These are phyloP conservation scores for Ceriagrion tenellum DNA, from an alignment of 2,888 invertebrate genomes.

Conservation along the genomic window DNA sequence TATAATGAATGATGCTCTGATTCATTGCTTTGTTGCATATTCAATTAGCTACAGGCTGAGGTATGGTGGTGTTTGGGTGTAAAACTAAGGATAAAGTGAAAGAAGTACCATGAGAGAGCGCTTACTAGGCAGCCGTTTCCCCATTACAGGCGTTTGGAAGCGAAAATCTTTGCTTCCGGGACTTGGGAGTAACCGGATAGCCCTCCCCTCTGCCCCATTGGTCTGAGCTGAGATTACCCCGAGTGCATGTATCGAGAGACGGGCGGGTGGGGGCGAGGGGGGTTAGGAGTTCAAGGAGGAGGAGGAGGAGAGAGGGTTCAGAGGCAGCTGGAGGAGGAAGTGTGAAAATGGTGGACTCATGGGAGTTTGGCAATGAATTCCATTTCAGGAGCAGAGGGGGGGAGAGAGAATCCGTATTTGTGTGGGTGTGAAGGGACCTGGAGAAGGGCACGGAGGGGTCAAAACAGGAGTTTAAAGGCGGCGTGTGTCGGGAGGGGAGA, in stretches of 20 bases:
- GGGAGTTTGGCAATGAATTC: conserved; percentile 58
- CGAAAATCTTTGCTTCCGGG: conserved; percentile 49
- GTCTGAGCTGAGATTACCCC: conserved; percentile 56
- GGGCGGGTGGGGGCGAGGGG: not conserved
- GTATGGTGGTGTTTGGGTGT: no score
- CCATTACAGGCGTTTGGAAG: conserved; percentile 46
- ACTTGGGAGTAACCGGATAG: conserved; percentile 46
- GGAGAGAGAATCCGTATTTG: not conserved
- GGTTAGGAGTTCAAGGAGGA: not conserved
- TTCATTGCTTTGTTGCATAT: no score
- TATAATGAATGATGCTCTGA: no score
- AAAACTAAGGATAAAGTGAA: no score
- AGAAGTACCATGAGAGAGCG: not conserved
- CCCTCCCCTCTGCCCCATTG: conserved; percentile 6
- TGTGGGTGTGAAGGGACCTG: not conserved
- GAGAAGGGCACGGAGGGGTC: not conserved
- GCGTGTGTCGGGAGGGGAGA: not conserved
- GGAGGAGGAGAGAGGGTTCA: not conserved
- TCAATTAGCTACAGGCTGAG: no score
- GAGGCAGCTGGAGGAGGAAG: not conserved
- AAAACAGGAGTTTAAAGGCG: conserved; percentile 25
- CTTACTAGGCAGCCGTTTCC: not conserved
- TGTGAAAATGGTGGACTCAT: conserved; percentile 2
- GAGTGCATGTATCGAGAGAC: conserved; percentile 39
- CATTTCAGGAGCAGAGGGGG: conserved; percentile 24